phyloP scores from a whole-genome alignment of 37 sponge, comb jelly and placozoan species.

The Geodia barretti region DNA sequence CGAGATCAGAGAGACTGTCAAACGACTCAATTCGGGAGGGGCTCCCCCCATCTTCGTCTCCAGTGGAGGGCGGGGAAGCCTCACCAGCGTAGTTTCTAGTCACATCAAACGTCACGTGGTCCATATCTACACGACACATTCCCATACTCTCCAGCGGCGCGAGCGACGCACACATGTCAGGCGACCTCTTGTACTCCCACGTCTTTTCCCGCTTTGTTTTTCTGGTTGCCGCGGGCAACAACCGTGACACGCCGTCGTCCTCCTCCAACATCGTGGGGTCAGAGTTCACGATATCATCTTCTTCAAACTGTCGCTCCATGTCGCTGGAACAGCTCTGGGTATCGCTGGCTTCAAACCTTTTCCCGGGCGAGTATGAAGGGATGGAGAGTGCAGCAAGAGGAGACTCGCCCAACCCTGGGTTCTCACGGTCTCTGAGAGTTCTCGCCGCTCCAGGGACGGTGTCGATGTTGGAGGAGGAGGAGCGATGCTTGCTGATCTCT shows the following conservation, averaged over 20 bases:
- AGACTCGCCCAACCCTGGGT: too few relatives aligned
- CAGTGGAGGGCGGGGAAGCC: not conserved
- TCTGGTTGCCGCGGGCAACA: not conserved
- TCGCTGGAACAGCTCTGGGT: not conserved
- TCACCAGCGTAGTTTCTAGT: not conserved
- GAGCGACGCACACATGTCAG: slow-evolving; percentile 4
- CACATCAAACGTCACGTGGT: slow-evolving; percentile 8
- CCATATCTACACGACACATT: slow-evolving; percentile 11
- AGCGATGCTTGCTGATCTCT: too few relatives aligned
- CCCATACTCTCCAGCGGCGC: slow-evolving; percentile 36
- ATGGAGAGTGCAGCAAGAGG: not conserved
- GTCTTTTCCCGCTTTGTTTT: not conserved
- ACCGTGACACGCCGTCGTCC: too few relatives aligned
- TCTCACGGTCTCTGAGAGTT: not conserved
- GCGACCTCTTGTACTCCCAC: not conserved
- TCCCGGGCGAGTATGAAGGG: not conserved
- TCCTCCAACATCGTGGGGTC: too few relatives aligned
- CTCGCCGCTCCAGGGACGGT: not conserved
- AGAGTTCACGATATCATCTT: not conserved
- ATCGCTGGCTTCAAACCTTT: not conserved
- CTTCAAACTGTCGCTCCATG: not conserved
- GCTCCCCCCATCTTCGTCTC: not conserved
- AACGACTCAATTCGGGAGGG: not conserved
- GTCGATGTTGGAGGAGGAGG: not conserved
- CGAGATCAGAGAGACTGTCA: slow-evolving; percentile 6